phyloP scores from a whole-genome alignment of 2,113 vertebrate genomes.

The Sylvicapra grimmia region DNA sequence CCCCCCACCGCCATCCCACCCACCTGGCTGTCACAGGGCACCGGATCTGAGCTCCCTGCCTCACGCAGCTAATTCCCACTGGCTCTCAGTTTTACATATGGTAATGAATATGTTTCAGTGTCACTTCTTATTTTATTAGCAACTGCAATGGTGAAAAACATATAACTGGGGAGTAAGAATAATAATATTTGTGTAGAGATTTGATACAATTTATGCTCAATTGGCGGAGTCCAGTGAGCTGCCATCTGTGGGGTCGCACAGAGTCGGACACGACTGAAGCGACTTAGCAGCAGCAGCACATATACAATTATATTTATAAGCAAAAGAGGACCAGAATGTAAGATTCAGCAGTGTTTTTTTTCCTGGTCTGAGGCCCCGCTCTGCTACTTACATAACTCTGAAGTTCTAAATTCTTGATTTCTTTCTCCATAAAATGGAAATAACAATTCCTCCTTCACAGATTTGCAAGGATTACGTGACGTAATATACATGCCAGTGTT shows the following conservation, averaged over 20 bases:
- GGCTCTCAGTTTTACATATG: background rate
- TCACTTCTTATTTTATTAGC: background rate
- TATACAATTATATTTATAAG: no score
- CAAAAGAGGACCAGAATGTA: no score
- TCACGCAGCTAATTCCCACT: background rate
- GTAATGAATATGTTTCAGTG: background rate
- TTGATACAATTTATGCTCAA: no score
- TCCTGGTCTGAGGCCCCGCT: background rate
- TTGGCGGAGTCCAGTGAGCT: no score
- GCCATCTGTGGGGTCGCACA: no score
- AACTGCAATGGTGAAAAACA: background rate
- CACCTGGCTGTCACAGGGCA: background rate
- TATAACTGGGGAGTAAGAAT: background rate
- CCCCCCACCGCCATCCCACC: background rate
- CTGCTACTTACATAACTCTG: background rate
- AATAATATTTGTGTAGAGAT: background rate
- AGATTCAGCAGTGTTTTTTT: no score
- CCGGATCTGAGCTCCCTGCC: background rate
- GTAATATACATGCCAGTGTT: background rate
- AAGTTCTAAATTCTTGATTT: background rate
- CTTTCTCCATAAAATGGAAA: background rate
- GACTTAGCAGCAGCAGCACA: no score
- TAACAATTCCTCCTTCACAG: background rate
- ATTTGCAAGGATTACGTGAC: background rate
- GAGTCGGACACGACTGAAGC: no score